Percentiles rank a stretch among this genome's conserved stretches.
Evolutionary conservation across 2,888 invertebrate genomes (phyloP).

Genomic region (Cephalotes varians): DNA sequence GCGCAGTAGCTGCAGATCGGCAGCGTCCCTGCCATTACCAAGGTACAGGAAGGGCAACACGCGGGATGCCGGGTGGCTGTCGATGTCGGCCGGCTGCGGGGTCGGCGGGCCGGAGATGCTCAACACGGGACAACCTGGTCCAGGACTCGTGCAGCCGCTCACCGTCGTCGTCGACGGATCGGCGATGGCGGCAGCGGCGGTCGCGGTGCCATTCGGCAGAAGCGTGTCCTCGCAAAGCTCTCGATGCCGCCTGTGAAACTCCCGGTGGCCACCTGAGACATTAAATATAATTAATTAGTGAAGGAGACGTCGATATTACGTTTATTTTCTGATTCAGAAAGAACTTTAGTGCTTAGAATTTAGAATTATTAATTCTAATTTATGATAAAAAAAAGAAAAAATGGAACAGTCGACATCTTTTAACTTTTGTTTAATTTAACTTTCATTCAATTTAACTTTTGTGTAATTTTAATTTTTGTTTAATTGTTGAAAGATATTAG

Average conservation of each 20-base stretch:
- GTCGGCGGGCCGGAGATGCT: slow-evolving; percentile 79
- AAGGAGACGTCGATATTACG: too few species aligned
- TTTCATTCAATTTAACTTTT: too few species aligned
- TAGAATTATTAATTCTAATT: background rate
- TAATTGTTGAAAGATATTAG: background rate
- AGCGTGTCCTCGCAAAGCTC: slow-evolving; percentile 91
- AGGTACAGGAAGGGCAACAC: slow-evolving; percentile 93
- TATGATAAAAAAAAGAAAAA: background rate
- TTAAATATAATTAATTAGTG: background rate
- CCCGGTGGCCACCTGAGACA: slow-evolving; percentile 90
- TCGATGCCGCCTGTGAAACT: slow-evolving; percentile 90
- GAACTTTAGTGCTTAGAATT: background rate
- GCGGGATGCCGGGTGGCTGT: slow-evolving; percentile 92
- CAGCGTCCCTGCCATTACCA: slow-evolving; percentile 93
- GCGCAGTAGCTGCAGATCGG: slow-evolving; percentile 89
- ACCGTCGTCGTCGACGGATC: slow-evolving; percentile 81
- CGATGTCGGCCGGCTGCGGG: slow-evolving; percentile 87
- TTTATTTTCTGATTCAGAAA: background rate
- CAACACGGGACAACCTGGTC: slow-evolving; percentile 83
- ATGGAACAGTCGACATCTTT: background rate
- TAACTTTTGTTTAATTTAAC: background rate
- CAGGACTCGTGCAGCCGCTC: slow-evolving; percentile 85
- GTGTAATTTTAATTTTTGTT: background rate
- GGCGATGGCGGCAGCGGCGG: slow-evolving; percentile 57
- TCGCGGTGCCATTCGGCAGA: slow-evolving; percentile 85